Evolutionary conservation across 2,888 invertebrate genomes (phyloP).

Genomic region (Gymnocheta viridis): DNA sequence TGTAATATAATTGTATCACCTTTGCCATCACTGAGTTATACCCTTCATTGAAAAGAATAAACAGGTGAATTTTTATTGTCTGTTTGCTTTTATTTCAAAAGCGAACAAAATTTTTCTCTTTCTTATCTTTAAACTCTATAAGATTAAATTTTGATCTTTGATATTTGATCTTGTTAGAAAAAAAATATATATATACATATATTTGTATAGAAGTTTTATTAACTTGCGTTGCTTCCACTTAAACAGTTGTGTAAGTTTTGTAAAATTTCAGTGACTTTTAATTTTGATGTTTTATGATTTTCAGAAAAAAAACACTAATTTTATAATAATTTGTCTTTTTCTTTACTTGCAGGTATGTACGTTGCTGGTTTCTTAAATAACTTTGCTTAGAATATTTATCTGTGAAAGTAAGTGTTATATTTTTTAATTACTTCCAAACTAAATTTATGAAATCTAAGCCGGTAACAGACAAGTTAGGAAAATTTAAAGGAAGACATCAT

Average conservation of each 20-base stretch:
- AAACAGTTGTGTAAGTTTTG: background rate
- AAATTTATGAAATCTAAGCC: background rate
- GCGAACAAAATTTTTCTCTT: background rate
- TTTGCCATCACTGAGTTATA: too few relatives aligned
- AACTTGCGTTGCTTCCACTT: background rate
- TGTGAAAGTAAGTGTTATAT: background rate
- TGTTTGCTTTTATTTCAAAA: too few relatives aligned
- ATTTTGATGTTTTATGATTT: too few relatives aligned
- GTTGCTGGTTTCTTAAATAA: background rate
- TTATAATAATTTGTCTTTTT: constrained; percentile 8
- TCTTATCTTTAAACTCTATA: background rate
- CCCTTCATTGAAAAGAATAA: too few relatives aligned
- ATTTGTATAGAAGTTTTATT: background rate
- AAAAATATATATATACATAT: too few relatives aligned
- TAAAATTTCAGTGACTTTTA: background rate
- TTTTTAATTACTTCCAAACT: background rate
- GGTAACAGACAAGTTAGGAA: background rate
- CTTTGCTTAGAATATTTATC: background rate
- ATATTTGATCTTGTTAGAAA: background rate
- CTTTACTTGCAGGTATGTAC: constrained; percentile 29
- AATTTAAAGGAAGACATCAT: background rate
- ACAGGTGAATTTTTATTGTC: background rate
- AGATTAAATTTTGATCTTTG: constrained; percentile 10
- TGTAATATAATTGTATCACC: too few relatives aligned
- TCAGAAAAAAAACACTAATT: too few relatives aligned